Conservation (phyloP, 1,140 invertebrate species). For the Papilio machaon region DNA sequence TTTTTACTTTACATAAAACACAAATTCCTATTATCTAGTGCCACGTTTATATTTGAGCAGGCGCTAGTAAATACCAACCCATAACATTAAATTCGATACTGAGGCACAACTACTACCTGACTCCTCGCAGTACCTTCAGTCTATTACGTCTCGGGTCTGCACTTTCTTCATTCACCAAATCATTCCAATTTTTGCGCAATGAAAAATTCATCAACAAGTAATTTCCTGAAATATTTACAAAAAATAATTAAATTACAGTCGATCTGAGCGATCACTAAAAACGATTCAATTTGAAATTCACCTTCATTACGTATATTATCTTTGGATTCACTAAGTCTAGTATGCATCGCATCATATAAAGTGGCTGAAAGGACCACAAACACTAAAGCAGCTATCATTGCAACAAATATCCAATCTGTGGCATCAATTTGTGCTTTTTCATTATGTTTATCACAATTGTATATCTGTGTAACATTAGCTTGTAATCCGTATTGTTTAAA, state of each 20-base stretch:
- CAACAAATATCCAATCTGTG: conserved; percentile 17
- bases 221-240: conserved; percentile 20
- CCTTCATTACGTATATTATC: conserved; percentile 7
- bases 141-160: background rate
- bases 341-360: background rate
- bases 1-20: too few relatives aligned
- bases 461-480: conserved; percentile 32
- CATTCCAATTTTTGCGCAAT: conserved; percentile 37
- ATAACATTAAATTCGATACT: too few relatives aligned
- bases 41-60: too few relatives aligned
- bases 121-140: conserved; percentile 28
- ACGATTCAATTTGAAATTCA: background rate
- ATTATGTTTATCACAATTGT: conserved; percentile 32
- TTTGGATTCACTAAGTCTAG: background rate
- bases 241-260: background rate
- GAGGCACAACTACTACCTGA: conserved; percentile 19
- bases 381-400: conserved; percentile 8
- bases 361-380: conserved; percentile 3
- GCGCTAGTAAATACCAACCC: background rate
- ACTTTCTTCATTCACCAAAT: conserved; percentile 4
- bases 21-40: too few relatives aligned
- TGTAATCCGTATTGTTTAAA: conserved; percentile 33
- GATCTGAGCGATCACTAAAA: background rate
- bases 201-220: conserved; percentile 35
- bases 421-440: conserved; percentile 2